These are phyloP conservation scores for Drosophila cyrtoloma DNA, from an alignment of 2,888 invertebrate genomes.

Conservation along the genomic window DNA sequence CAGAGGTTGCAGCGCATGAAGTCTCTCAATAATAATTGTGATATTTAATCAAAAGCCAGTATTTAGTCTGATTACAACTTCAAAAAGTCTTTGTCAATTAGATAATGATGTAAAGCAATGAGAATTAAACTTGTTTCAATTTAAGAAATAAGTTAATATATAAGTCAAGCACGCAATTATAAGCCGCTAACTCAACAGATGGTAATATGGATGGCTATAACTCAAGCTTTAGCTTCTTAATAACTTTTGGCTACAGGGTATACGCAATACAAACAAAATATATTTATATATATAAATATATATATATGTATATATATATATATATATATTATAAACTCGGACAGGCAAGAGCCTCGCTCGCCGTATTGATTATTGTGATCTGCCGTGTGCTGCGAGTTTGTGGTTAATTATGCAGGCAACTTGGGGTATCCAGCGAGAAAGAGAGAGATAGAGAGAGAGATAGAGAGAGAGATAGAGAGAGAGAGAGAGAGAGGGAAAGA, in stretches of 20 bases:
- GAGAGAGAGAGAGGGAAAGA: neutral
- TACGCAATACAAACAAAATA: constrained; percentile 2
- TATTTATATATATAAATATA: neutral
- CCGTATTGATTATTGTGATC: constrained; percentile 82
- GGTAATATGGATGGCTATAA: neutral
- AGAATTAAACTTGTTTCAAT: neutral
- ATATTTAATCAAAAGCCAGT: neutral
- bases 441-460: neutral
- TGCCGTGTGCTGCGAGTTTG: constrained; percentile 69
- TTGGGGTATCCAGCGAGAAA: constrained; percentile 2
- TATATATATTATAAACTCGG: constrained; percentile 30
- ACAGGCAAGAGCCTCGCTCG: constrained; percentile 26
- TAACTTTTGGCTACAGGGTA: constrained; percentile 38
- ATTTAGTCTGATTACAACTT: neutral
- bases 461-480: neutral
- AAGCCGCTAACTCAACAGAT: neutral
- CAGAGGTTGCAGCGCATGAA: neutral
- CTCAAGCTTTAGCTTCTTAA: neutral
- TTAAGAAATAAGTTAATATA: neutral
- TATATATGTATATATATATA: neutral
- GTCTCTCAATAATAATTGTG: neutral
- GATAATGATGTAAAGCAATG: neutral
- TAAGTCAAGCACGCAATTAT: neutral
- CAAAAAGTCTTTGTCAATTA: neutral
- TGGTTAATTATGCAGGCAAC: constrained; percentile 73